phyloP scores from a whole-genome alignment of 2,797 vertebrate genomes.

The Peromyscus aztecus region DNA sequence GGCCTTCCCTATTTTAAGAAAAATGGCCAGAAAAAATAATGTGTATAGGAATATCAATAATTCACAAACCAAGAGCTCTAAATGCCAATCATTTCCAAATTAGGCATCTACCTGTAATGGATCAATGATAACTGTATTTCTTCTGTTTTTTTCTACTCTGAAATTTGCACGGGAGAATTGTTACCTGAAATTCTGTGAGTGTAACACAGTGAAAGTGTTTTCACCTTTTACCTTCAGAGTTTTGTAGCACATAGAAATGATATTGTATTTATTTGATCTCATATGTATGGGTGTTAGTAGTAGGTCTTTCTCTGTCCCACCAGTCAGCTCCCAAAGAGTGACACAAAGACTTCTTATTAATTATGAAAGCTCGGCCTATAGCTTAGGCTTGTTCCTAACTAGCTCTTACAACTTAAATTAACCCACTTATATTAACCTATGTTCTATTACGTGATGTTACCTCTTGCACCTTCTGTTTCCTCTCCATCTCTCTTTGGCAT shows the following conservation, averaged over 20 bases:
- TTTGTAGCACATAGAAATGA: neutral
- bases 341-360: neutral
- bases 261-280: neutral
- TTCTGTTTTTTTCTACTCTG: neutral
- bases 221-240: neutral
- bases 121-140: neutral
- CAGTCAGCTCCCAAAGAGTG: neutral
- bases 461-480: neutral
- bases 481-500: neutral
- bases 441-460: neutral
- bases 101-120: neutral
- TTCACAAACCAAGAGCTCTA: slow-evolving; percentile 28
- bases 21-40: slow-evolving; percentile 6
- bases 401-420: neutral
- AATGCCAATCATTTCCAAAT: neutral
- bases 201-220: neutral
- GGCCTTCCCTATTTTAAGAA: slow-evolving; percentile 13
- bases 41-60: neutral
- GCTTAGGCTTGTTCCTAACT: neutral
- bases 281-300: neutral
- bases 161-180: neutral
- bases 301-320: neutral
- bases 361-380: neutral
- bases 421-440: neutral
- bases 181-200: neutral